These are phyloP conservation scores for Aricia artaxerxes DNA, from an alignment of 2,888 invertebrate species.

Conservation along the genomic window DNA sequence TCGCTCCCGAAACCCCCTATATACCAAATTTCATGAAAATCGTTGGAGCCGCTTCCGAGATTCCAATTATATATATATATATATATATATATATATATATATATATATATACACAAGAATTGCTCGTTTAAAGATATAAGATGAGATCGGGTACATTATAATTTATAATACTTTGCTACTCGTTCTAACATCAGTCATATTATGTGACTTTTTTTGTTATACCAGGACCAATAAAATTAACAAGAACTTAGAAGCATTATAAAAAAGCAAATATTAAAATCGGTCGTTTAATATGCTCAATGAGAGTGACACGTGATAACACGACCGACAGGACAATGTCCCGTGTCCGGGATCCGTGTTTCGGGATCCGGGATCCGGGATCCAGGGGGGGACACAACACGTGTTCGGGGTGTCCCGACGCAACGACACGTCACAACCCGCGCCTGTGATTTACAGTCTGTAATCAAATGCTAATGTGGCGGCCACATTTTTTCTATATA, in stretches of 20 bases:
- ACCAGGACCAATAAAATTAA: background rate
- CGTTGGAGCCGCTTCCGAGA: no score
- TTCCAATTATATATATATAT: no score
- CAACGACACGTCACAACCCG: background rate
- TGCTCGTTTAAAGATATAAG: no score
- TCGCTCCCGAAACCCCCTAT: no score
- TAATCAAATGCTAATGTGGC: slow-evolving; percentile 12
- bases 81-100: no score
- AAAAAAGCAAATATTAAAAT: background rate
- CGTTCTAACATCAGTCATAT: no score
- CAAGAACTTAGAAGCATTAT: background rate
- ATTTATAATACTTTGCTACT: no score
- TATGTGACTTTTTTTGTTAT: background rate
- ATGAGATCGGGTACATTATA: background rate
- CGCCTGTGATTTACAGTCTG: slow-evolving; percentile 6
- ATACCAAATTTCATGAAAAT: no score
- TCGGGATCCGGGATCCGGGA: background rate
- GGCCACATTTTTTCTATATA: background rate
- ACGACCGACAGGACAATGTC: background rate
- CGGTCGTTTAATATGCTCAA: background rate
- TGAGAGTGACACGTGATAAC: background rate
- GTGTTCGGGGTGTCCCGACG: background rate
- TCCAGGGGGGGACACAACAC: background rate
- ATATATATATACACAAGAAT: no score
- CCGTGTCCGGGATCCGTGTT: background rate